These are phyloP conservation scores for Cerastis leucographa DNA, from an alignment of 2,888 invertebrate genomes.

Conservation along the genomic window DNA sequence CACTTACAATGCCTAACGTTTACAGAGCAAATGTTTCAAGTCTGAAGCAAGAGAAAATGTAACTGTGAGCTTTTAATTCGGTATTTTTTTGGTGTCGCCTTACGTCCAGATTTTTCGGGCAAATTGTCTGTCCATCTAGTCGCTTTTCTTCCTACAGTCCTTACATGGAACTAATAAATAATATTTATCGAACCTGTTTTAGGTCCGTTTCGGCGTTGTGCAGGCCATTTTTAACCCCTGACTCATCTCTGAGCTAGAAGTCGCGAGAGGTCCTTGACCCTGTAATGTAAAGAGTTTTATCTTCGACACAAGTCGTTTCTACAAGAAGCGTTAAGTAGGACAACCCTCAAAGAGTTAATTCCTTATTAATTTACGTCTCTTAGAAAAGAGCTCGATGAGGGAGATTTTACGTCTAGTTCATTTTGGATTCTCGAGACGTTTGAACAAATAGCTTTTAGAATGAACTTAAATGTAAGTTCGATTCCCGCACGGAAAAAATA, in stretches of 20 bases:
- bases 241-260: background rate
- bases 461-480: background rate
- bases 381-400: background rate
- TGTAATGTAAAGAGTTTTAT: background rate
- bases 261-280: background rate
- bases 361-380: slow-evolving; percentile 4
- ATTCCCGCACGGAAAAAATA: too few relatives aligned
- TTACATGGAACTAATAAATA: too few relatives aligned
- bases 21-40: too few relatives aligned
- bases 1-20: background rate
- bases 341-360: background rate
- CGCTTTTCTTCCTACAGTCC: background rate
- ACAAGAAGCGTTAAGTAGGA: background rate
- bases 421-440: background rate
- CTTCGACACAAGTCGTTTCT: background rate
- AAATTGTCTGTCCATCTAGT: background rate
- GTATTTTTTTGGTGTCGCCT: too few relatives aligned
- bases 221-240: too few relatives aligned
- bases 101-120: background rate
- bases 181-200: too few relatives aligned
- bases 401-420: background rate
- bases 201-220: too few relatives aligned
- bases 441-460: background rate
- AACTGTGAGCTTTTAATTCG: too few relatives aligned
- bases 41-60: too few relatives aligned